These are phyloP conservation scores for Oligia latruncula DNA, from an alignment of 2,888 invertebrate genomes.

Conservation along the genomic window DNA sequence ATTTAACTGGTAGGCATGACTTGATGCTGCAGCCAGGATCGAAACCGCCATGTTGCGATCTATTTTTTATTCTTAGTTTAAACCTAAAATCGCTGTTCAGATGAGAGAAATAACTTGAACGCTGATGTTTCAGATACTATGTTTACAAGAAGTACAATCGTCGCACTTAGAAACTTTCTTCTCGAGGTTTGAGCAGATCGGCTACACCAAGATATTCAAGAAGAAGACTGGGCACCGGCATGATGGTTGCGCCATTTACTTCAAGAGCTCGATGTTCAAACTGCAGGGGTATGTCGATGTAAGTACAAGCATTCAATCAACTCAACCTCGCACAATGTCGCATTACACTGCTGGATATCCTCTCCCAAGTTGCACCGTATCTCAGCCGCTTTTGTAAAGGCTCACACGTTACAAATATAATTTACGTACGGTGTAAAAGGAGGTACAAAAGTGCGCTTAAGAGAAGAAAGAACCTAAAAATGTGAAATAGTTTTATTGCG, in stretches of 20 bases:
- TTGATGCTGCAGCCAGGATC: neutral
- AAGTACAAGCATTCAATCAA: constrained; percentile 82
- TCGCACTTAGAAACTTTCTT: constrained; percentile 92
- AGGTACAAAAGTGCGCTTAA: neutral
- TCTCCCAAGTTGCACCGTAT: neutral
- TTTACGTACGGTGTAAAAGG: neutral
- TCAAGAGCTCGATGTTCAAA: constrained; percentile 92
- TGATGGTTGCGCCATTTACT: constrained; percentile 98
- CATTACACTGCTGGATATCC: neutral
- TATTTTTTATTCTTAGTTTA: constrained; percentile 60
- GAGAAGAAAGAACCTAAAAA: neutral
- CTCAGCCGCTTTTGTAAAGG: neutral
- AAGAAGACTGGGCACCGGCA: constrained; percentile 94
- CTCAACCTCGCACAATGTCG: too few species aligned
- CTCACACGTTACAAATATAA: neutral
- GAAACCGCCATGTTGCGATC: neutral
- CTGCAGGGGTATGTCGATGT: constrained; percentile 92
- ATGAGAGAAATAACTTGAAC: neutral
- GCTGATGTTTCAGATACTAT: constrained; percentile 92
- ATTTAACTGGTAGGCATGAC: neutral
- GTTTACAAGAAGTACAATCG: constrained; percentile 97
- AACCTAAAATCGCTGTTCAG: neutral
- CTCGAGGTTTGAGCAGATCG: constrained; percentile 88
- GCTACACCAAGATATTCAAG: constrained; percentile 94
- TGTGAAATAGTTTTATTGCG: neutral